These are phyloP conservation scores for Eupithecia centaureata DNA, from an alignment of 2,888 invertebrate species.

Conservation along the genomic window DNA sequence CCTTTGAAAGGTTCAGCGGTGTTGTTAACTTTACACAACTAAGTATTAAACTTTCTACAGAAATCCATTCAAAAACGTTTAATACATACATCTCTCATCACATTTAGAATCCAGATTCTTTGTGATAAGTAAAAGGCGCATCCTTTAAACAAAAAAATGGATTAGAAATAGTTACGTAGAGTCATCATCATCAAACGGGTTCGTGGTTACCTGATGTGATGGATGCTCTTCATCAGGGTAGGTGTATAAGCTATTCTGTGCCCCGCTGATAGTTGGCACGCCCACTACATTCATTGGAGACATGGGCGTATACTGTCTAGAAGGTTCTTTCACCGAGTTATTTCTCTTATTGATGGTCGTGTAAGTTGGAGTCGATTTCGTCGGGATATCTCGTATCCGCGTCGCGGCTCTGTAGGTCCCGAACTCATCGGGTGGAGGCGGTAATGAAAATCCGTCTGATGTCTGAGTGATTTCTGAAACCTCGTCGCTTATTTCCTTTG, in stretches of 20 bases:
- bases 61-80: conserved; percentile 31
- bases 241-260: conserved; percentile 64
- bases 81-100: conserved; percentile 39
- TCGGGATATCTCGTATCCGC: conserved; percentile 70
- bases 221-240: conserved; percentile 71
- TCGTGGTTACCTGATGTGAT: conserved; percentile 68
- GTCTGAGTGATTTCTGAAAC: conserved; percentile 74
- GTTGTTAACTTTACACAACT: background rate
- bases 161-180: conserved; percentile 58
- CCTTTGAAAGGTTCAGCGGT: background rate
- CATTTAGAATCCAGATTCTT: conserved; percentile 61
- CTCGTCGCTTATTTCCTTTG: conserved; percentile 73
- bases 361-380: conserved; percentile 67
- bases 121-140: conserved; percentile 57
- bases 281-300: conserved; percentile 76
- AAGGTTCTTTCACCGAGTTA: conserved; percentile 59
- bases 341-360: conserved; percentile 64
- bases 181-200: conserved; percentile 76
- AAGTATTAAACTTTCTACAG: conserved; percentile 30
- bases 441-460: conserved; percentile 76
- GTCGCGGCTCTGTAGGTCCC: conserved; percentile 72
- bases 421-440: conserved; percentile 79
- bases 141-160: conserved; percentile 54
- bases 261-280: conserved; percentile 67
- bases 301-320: conserved; percentile 62